Conservation (phyloP, 2,113 vertebrate species). For the Peucedramus taeniatus region DNA sequence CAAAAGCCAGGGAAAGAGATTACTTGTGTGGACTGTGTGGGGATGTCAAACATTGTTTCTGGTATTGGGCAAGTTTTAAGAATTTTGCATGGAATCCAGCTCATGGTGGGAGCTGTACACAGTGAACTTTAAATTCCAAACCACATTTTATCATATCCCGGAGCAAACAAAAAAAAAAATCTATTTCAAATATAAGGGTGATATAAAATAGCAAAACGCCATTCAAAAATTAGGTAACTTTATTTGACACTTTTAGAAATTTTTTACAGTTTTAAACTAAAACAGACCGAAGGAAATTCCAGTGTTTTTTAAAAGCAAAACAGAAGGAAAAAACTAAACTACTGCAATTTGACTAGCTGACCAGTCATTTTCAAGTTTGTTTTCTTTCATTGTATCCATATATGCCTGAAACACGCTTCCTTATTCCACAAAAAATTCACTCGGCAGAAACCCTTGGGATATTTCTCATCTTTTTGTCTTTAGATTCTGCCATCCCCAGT, state of each 20-base stretch:
- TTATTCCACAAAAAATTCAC: background rate
- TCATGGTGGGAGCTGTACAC: accelerated
- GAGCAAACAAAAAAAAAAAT: background rate
- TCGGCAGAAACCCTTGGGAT: background rate
- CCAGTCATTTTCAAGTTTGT: background rate
- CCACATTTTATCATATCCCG: background rate
- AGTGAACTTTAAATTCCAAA: accelerated
- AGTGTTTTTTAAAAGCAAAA: background rate
- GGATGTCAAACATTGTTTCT: background rate
- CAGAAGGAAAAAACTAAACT: accelerated
- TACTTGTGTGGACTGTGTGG: accelerated
- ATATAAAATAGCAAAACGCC: background rate
- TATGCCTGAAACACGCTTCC: background rate
- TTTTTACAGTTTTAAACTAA: background rate
- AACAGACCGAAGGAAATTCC: background rate
- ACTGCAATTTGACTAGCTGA: background rate
- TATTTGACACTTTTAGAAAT: constrained; percentile 46
- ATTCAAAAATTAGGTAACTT: constrained; percentile 27
- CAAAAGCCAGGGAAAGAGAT: background rate
- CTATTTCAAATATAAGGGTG: background rate
- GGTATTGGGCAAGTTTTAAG: background rate
- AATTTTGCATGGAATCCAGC: background rate
- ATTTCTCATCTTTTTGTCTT: background rate
- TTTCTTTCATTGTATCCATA: background rate
- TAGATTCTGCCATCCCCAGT: background rate